A percentile compares a stretch with the other conserved stretches of the same genome.
Conservation (phyloP, 2,113 vertebrate species). For the Eptesicus fuscus region DNA sequence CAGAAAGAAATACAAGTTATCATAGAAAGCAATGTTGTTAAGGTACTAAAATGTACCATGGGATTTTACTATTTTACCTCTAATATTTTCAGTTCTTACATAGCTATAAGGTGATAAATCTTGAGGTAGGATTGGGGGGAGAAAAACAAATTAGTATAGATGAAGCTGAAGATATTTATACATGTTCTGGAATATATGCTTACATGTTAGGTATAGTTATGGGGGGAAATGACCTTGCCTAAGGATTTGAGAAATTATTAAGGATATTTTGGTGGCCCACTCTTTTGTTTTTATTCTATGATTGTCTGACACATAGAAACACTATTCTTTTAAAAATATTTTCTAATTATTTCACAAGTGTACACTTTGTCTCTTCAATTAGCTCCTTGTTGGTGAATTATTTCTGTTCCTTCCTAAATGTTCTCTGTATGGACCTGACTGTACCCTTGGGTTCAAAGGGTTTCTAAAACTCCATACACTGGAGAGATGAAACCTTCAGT, state of each 20-base stretch:
- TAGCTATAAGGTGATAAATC: background rate
- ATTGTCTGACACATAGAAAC: background rate
- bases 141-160: too few species aligned
- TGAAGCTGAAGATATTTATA: background rate
- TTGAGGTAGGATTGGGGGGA: rapidly evolving
- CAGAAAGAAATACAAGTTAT: background rate
- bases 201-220: background rate
- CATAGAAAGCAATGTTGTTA: background rate
- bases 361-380: background rate
- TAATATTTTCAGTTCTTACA: background rate
- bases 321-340: background rate
- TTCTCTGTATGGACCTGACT: background rate
- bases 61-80: background rate
- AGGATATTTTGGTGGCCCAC: background rate
- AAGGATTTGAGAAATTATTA: background rate
- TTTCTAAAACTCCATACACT: background rate
- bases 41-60: background rate
- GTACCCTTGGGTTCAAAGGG: background rate
- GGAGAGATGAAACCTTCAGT: background rate
- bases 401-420: background rate
- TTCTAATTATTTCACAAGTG: background rate
- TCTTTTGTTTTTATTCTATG: background rate
- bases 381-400: background rate
- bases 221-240: background rate
- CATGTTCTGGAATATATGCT: background rate